Base-by-base conservation (phyloP, 1,140 invertebrate genomes). In the Lepidostoma basale region DNA sequence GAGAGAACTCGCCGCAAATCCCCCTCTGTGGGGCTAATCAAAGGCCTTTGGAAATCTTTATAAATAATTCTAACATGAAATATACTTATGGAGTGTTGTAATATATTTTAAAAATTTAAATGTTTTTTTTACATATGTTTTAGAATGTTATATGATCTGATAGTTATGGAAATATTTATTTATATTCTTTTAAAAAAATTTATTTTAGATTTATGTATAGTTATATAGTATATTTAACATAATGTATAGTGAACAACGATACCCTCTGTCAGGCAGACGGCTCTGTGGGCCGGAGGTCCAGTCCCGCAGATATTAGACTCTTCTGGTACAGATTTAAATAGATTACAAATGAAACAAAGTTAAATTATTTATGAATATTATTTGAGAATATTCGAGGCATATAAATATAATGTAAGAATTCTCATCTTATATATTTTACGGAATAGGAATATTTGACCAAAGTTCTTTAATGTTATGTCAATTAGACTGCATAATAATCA, bases 31-130 rank as follows among this genome's bases (percentile, higher is more conserved):
- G 79, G 79, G 70, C 79, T 80, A 6, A 83, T 83, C 18, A 81
- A 83, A 62, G 82, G 82, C 56, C 73, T 83, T 16, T 83, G 82
- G 82, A 83, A 83, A 67, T 83, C 82, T 30, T 82, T 72, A 40
- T 72, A 67, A 67, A 62, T 23, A 9, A 28, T 36, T 42, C 23
- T 49, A 49, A 5, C 30, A 33, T 6, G 5, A 33, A 33, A 33
- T 33, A 12, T 33, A 45, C 20, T 26, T 59, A 45, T 56, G 47
- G 30, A 52, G 40, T 47, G 25, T 54, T 28, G 26, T 30, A 54
- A 54, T 30, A 67, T 47, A 14, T 33, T 20, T 47, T 58, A 67
- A 47, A 54, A 49, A 66, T 70, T 62, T 70, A 47, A 67, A 62
- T 62, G 39, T 16, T 70, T 67, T 69, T 58, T 52, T 23, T 56